A percentile compares a stretch with the other conserved stretches of the same genome.
phyloP scores from a whole-genome alignment of 2,113 vertebrate genomes.

The human region DNA sequence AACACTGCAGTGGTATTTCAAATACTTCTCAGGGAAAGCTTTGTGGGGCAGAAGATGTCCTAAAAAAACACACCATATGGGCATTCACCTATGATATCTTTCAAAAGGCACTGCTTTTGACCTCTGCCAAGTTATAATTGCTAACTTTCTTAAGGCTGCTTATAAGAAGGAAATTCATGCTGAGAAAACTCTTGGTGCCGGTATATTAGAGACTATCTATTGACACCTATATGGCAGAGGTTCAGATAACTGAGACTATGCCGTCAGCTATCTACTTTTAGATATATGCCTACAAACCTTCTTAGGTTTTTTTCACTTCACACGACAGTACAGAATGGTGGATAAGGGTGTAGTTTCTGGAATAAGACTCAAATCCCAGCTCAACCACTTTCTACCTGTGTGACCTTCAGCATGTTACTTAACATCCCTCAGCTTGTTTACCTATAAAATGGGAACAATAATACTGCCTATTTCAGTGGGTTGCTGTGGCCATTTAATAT shows the following conservation, averaged over 20 bases:
- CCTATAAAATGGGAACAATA: background rate
- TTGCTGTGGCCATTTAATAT: background rate
- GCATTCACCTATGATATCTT: background rate
- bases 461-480: background rate
- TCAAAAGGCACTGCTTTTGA: background rate
- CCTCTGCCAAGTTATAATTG: background rate
- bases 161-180: background rate
- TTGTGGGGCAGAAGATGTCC: background rate
- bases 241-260: background rate
- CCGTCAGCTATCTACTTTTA: background rate
- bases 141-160: background rate
- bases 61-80: background rate
- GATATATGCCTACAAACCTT: background rate
- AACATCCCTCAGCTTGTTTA: background rate
- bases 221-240: background rate
- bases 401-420: background rate
- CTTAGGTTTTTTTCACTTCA: background rate
- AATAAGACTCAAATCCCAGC: background rate
- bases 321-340: rapidly evolving
- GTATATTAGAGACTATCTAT: background rate
- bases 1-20: background rate
- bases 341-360: background rate
- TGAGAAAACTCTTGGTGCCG: background rate
- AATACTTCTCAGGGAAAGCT: background rate
- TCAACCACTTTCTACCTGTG: background rate